These are phyloP conservation scores for Natator depressus DNA, from an alignment of 2,113 vertebrate species.

Conservation along the genomic window DNA sequence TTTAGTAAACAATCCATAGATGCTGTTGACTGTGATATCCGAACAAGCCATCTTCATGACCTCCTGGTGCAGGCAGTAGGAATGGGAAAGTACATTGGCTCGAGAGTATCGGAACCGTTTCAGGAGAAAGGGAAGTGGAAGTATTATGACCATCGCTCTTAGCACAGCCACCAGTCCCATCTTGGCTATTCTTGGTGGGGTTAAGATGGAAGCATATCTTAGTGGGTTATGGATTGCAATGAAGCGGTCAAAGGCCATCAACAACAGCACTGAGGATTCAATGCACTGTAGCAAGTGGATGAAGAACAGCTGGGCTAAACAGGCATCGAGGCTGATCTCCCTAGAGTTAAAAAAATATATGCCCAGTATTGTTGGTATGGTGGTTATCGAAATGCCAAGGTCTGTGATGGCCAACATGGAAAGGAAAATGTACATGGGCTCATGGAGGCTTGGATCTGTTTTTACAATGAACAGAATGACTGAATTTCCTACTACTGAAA, in stretches of 20 bases:
- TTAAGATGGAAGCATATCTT: too few species aligned
- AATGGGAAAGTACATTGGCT: too few species aligned
- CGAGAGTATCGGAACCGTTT: too few species aligned
- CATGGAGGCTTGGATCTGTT: background rate
- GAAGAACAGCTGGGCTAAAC: background rate
- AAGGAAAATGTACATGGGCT: background rate
- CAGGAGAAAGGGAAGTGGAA: too few species aligned
- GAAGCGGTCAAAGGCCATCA: background rate
- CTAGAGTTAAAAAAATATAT: background rate
- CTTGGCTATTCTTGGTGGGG: too few species aligned
- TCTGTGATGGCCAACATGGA: background rate
- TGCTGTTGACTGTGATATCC: too few species aligned
- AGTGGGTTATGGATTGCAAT: background rate
- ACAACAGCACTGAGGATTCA: background rate
- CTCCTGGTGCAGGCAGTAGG: too few species aligned
- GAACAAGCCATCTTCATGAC: too few species aligned
- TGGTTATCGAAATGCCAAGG: background rate
- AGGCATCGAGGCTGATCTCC: background rate
- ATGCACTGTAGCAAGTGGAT: background rate
- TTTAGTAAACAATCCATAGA: too few species aligned
- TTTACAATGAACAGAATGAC: background rate
- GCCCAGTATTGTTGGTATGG: background rate
- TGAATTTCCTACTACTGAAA: background rate
- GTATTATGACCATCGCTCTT: too few species aligned
- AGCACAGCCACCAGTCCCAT: too few species aligned